These are phyloP conservation scores for Dissostichus mawsoni DNA, from an alignment of 2,113 vertebrate genomes.

Conservation along the genomic window DNA sequence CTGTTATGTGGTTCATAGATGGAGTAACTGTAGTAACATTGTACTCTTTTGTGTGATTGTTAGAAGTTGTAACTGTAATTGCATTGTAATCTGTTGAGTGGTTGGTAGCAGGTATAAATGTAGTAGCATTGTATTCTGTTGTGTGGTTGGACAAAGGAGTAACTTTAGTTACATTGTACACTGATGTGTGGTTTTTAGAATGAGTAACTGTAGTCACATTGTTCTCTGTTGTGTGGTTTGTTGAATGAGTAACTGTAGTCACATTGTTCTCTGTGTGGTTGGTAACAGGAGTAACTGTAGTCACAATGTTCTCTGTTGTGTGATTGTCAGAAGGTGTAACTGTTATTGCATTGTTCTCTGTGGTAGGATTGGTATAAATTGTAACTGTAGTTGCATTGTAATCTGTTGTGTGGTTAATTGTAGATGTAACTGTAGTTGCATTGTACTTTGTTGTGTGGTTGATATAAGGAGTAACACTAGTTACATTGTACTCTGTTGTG, in stretches of 20 bases:
- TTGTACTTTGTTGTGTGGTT: too few species aligned
- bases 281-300: background rate
- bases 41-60: rapidly evolving
- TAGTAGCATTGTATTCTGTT: background rate
- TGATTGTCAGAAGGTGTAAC: background rate
- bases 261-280: background rate
- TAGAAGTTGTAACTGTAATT: background rate
- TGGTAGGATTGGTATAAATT: background rate
- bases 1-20: background rate
- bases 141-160: background rate
- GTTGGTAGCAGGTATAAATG: background rate
- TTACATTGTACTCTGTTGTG: too few species aligned
- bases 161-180: background rate
- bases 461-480: too few species aligned
- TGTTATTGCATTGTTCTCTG: background rate
- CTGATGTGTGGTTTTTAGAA: background rate
- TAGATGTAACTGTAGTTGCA: too few species aligned
- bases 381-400: background rate
- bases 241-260: background rate
- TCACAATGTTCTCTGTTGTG: background rate
- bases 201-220: background rate
- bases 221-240: background rate
- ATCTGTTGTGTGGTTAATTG: background rate
- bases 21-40: background rate
- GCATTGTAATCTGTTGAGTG: background rate